A percentile compares a stretch with the other conserved stretches of the same genome.
These are phyloP conservation scores for Eudasyphora cyanicolor DNA, from an alignment of 2,888 invertebrate species.

Conservation along the genomic window DNA sequence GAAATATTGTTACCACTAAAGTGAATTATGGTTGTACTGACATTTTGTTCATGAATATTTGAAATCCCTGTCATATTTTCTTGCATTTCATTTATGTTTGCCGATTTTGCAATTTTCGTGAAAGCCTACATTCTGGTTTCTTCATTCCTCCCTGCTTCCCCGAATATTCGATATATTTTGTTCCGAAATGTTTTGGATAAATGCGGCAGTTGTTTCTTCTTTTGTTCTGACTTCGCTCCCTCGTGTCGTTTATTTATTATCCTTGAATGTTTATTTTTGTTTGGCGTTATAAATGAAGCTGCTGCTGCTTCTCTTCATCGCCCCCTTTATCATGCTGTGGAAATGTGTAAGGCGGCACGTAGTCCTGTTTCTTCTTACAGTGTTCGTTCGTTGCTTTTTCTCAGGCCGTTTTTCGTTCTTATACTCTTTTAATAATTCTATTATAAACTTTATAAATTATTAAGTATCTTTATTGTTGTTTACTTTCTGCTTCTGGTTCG, in stretches of 20 bases:
- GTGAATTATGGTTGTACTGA: too few species aligned
- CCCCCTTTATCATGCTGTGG: not conserved
- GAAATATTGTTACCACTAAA: too few species aligned
- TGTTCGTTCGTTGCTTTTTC: not conserved
- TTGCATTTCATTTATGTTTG: too few species aligned
- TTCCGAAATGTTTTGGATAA: too few species aligned
- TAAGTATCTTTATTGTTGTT: constrained; percentile 50
- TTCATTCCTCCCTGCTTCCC: too few species aligned
- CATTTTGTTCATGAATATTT: too few species aligned
- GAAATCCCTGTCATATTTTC: too few species aligned
- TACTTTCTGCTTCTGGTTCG: not conserved
- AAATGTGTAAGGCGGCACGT: too few species aligned
- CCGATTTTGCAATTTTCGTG: too few species aligned
- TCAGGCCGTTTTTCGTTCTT: not conserved
- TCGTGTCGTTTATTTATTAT: not conserved
- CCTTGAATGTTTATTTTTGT: not conserved
- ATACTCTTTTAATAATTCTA: constrained; percentile 62
- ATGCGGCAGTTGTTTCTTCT: too few species aligned
- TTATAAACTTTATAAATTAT: constrained; percentile 65
- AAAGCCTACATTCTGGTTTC: too few species aligned
- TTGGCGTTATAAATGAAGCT: not conserved
- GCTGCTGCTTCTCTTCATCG: not conserved
- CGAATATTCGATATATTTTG: too few species aligned
- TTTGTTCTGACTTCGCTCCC: not conserved
- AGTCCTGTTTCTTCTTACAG: not conserved